Evolutionary conservation across 2,888 invertebrate genomes (phyloP), one percentile per base, ranked within the genome.

Genomic region (Pachydiplax longipennis): DNA sequence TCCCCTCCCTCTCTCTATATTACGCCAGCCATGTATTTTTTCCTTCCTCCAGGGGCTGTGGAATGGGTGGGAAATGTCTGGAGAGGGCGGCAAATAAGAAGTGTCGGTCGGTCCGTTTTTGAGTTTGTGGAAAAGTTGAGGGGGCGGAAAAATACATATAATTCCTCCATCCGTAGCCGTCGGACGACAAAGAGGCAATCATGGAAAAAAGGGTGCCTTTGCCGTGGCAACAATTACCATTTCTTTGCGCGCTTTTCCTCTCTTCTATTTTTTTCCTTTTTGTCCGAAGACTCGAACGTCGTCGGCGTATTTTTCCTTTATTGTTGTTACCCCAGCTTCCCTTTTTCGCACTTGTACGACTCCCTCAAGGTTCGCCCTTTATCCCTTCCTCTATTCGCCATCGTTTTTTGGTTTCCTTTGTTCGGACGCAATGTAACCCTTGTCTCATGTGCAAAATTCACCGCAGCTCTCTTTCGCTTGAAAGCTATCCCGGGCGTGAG

Each of bases 371-470:
- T 73, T 73, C 12, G 25, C 0, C 31, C 31, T 73, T 73, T 73
- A 73, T 81, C 40, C 37, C 18, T 37, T 37, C 81, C n/a, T 37
- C 37, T 37, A 12, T 80, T 37, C 18, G 13, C 0, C 31, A 31
- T 25, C 83, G 18, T 31, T 35, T 53, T 58, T 53, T 31, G 48
- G 25, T 53, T 58, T 83, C 83, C 31, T 31, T 31, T 31, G 58
- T 35, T 58, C 53, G 31, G 58, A 58, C 58, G 83, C 53, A 58
- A 83, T 53, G 83, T 58, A 83, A 83, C 58, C 58, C 53, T 53
- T 53, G 83, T 31, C 83, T 58, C 83, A 83, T 83, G 48, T 58
- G 83, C 83, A 83, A 83, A 83, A 83, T 35, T 58, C 35, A 37
- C 82, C 82, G 31, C 82, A 12, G n/a, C 82, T 53, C 31, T 44